Conservation (phyloP, 2,888 invertebrate species). For the Pseudoips prasinana region DNA sequence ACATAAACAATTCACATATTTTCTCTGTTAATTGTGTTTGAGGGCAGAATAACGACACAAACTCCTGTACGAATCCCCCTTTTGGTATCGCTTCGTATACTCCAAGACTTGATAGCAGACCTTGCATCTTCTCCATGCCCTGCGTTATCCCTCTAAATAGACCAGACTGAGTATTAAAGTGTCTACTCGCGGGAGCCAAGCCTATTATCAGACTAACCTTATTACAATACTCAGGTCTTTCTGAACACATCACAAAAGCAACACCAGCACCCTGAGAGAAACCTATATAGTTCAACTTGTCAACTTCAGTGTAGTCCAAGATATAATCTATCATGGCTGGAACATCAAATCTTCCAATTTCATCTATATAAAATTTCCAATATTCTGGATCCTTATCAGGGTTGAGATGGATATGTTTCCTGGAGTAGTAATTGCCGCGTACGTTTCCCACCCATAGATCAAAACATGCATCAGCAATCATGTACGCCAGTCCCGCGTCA, state of each 20-base stretch:
- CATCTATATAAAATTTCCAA: conserved; percentile 66
- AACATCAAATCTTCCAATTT: conserved; percentile 83
- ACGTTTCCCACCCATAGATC: conserved; percentile 48
- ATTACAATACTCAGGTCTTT: conserved; percentile 83
- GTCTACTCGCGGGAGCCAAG: conserved; percentile 83
- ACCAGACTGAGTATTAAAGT: conserved; percentile 79
- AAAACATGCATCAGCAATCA: conserved; percentile 37
- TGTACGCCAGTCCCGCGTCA: conserved; percentile 38
- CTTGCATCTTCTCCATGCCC: conserved; percentile 30
- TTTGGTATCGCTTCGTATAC: conserved; percentile 49
- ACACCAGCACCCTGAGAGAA: conserved; percentile 39
- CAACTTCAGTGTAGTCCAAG: conserved; percentile 39
- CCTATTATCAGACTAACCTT: conserved; percentile 83
- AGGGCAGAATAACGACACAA: conserved; percentile 52
- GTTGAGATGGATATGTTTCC: conserved; percentile 63
- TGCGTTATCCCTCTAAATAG: conserved; percentile 31
- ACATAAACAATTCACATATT: conserved; percentile 37
- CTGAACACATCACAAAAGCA: conserved; percentile 83
- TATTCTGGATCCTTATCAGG: conserved; percentile 43
- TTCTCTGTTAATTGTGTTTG: conserved; percentile 31
- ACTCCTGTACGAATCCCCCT: conserved; percentile 48
- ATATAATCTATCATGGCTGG: conserved; percentile 81
- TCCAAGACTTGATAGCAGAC: conserved; percentile 32
- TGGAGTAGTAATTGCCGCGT: conserved; percentile 70
- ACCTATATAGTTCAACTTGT: conserved; percentile 46